Percentiles rank a stretch among this genome's conserved stretches.
phyloP scores from a whole-genome alignment of 2,888 invertebrate genomes.

The Drosophila tripunctata region DNA sequence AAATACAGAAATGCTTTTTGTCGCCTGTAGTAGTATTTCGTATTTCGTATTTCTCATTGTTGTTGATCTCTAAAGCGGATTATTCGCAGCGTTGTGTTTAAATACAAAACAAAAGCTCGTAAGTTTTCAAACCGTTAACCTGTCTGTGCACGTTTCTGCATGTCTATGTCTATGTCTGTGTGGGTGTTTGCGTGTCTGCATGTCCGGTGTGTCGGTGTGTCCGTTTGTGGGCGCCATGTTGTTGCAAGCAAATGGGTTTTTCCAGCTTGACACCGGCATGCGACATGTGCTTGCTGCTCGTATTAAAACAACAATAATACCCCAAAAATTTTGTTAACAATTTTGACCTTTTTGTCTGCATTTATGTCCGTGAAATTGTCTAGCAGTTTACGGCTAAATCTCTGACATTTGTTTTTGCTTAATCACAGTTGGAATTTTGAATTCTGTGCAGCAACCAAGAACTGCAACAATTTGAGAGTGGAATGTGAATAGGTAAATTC shows the following conservation, averaged over 20 bases:
- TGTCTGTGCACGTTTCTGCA: conserved; percentile 18
- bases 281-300: conserved; percentile 27
- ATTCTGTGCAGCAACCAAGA: not conserved
- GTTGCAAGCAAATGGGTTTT: conserved; percentile 46
- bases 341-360: conserved; percentile 4
- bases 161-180: not conserved
- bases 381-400: not conserved
- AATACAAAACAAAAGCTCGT: conserved; percentile 57
- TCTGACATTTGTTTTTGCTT: not conserved
- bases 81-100: conserved; percentile 52
- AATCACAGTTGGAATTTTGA: not conserved
- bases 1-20: conserved; percentile 23
- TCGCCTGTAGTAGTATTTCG: conserved; percentile 31
- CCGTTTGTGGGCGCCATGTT: conserved; percentile 52
- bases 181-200: not conserved
- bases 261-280: conserved; percentile 24
- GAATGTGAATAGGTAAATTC: not conserved
- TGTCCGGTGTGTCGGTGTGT: conserved; percentile 5
- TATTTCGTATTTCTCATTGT: conserved; percentile 1
- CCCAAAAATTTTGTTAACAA: not conserved
- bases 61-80: conserved; percentile 66
- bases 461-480: conserved; percentile 4
- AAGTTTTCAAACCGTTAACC: conserved; percentile 60
- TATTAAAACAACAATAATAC: conserved; percentile 4
- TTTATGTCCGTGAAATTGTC: not conserved